Conservation (phyloP, 2,797 vertebrate species). For the Gallinago stenura region DNA sequence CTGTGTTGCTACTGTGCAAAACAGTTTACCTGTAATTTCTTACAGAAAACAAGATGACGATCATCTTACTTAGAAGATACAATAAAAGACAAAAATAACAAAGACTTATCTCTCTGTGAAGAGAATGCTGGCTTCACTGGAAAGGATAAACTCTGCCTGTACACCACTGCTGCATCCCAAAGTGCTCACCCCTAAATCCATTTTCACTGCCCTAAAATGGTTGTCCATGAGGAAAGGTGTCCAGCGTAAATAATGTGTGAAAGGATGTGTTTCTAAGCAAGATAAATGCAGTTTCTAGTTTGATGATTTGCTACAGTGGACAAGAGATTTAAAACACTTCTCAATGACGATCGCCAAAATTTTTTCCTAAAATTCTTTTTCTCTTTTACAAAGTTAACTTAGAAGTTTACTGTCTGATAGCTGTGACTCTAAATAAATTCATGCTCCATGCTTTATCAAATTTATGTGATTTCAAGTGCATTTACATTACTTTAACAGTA, state of each 20-base stretch:
- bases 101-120: background rate
- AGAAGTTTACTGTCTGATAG: background rate
- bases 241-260: background rate
- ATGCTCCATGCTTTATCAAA: background rate
- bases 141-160: background rate
- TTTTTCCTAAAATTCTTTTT: background rate
- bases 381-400: background rate
- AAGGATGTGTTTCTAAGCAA: background rate
- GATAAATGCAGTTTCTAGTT: background rate
- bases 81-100: background rate
- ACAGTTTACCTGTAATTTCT: background rate
- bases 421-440: background rate
- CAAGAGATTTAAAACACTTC: background rate
- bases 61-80: background rate
- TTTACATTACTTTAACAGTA: background rate
- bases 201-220: background rate
- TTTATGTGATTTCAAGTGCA: background rate
- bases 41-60: background rate
- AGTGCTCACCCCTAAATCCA: background rate
- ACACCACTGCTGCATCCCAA: background rate
- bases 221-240: no score
- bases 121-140: background rate
- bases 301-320: background rate
- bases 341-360: rapidly evolving
- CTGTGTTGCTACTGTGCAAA: background rate